Percentiles rank a stretch among this genome's conserved stretches.
phyloP scores from a whole-genome alignment of 2,113 vertebrate genomes.

The Phaetusa simplex region DNA sequence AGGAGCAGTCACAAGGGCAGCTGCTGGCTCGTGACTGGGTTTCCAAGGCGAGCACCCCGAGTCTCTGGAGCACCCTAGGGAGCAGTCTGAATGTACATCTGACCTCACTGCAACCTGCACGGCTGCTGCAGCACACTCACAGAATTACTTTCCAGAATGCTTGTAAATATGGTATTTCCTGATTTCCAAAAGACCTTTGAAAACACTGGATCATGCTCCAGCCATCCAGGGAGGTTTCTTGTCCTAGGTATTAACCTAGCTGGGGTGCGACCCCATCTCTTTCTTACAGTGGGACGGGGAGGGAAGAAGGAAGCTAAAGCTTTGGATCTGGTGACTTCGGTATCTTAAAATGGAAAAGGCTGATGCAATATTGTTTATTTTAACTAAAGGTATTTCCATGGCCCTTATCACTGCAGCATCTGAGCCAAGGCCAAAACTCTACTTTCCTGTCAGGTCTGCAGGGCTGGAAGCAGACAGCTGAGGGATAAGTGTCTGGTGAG shows the following conservation, averaged over 20 bases:
- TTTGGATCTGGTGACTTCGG: not conserved
- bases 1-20: not conserved
- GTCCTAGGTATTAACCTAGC: not conserved
- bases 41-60: not conserved
- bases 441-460: not conserved
- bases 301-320: not conserved
- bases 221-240: not conserved
- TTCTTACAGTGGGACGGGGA: not conserved
- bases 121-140: not conserved
- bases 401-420: constrained; percentile 21
- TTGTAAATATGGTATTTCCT: not conserved
- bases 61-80: not conserved
- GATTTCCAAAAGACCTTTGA: not conserved
- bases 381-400: constrained; percentile 30
- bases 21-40: not conserved
- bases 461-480: not conserved
- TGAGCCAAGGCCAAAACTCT: not conserved
- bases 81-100: not conserved
- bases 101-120: not conserved
- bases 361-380: constrained; percentile 10
- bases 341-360: not conserved
- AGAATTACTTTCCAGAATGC: not conserved
- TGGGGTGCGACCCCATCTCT: not conserved
- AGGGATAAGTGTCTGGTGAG: not conserved
- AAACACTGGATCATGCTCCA: not conserved